A percentile compares a stretch with the other conserved stretches of the same genome.
These are phyloP conservation scores for Heliocidaris erythrogramma DNA, from an alignment of 35 echinoderm and acorn worm species.

Conservation along the genomic window DNA sequence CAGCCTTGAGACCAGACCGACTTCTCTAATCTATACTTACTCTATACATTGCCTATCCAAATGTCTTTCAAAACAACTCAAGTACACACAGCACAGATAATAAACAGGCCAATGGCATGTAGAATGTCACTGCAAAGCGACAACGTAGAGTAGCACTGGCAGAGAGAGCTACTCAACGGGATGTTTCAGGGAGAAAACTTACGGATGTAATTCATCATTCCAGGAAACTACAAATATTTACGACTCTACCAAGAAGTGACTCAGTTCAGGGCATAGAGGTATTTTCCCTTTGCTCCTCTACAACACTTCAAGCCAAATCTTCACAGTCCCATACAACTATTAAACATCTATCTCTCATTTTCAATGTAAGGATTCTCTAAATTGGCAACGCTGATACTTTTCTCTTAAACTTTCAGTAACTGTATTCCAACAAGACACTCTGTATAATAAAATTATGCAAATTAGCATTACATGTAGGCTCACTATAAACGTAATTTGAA, in stretches of 20 bases:
- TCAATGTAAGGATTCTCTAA: background rate
- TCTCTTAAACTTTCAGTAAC: too few relatives aligned
- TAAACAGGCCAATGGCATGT: background rate
- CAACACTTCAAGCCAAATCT: background rate
- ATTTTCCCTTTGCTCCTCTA: background rate
- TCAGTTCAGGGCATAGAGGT: background rate
- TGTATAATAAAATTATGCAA: too few relatives aligned
- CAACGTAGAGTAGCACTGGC: background rate
- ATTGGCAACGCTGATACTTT: too few relatives aligned
- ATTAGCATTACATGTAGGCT: too few relatives aligned
- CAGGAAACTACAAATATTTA: constrained; percentile 18
- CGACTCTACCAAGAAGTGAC: constrained; percentile 1
- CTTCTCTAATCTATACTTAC: background rate
- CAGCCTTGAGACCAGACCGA: background rate
- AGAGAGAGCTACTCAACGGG: background rate
- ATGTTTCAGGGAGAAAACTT: background rate
- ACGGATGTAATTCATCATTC: constrained; percentile 24
- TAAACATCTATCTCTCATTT: background rate
- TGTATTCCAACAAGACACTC: too few relatives aligned
- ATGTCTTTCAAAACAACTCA: background rate
- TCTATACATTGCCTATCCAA: background rate
- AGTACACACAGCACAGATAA: background rate
- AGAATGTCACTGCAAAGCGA: background rate
- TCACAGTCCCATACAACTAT: background rate
- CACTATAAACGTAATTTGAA: too few relatives aligned